These are phyloP conservation scores for Pammene aurita DNA, from an alignment of 2,888 invertebrate species.

Conservation along the genomic window DNA sequence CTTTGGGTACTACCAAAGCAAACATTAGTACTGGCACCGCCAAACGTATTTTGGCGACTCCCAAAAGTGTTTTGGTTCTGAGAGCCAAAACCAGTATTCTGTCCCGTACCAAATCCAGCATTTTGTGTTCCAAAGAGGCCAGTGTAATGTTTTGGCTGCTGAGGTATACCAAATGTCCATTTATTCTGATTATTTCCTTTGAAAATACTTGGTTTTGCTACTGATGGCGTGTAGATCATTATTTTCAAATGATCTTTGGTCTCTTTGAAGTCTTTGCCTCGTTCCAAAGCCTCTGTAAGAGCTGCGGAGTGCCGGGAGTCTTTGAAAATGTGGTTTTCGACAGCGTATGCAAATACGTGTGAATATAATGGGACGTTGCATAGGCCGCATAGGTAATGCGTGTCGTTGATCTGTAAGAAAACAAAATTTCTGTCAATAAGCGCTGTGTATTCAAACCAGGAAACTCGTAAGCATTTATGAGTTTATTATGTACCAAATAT, in stretches of 20 bases:
- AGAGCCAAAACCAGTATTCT: neutral
- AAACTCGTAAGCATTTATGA: too few relatives aligned
- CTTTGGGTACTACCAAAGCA: neutral
- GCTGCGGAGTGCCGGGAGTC: slow-evolving; percentile 1
- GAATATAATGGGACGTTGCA: slow-evolving; percentile 1
- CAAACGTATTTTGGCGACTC: neutral
- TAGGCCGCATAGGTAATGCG: neutral
- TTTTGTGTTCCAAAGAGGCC: neutral
- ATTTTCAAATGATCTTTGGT: slow-evolving; percentile 6
- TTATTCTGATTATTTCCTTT: neutral
- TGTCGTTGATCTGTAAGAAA: slow-evolving; percentile 1
- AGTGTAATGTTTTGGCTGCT: neutral
- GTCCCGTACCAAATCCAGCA: neutral
- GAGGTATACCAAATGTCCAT: neutral
- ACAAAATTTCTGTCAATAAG: neutral
- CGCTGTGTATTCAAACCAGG: too few relatives aligned
- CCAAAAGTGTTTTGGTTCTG: neutral
- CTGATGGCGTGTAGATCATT: neutral
- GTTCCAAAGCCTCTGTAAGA: slow-evolving; percentile 5
- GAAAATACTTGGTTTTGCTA: neutral
- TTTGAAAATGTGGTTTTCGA: slow-evolving; percentile 10
- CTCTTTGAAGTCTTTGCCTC: slow-evolving; percentile 12
- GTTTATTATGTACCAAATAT: too few relatives aligned
- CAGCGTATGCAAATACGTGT: neutral
- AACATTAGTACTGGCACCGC: neutral